Evolutionary conservation across 2,888 invertebrate species (phyloP).

Genomic region (Parnassius smintheus): DNA sequence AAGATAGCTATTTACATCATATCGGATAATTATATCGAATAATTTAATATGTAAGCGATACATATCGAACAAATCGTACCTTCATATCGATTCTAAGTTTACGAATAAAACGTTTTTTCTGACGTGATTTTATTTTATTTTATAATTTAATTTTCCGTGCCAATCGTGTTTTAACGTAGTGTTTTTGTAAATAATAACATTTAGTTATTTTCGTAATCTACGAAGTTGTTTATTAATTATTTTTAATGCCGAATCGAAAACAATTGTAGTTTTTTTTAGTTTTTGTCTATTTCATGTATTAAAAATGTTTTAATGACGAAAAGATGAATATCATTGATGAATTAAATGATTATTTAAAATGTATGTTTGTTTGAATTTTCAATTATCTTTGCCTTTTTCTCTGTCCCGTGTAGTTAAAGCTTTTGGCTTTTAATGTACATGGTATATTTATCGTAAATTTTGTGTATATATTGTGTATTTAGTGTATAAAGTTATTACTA

Average conservation of each 20-base stretch:
- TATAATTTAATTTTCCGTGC: slow-evolving; percentile 65
- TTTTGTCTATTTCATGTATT: slow-evolving; percentile 49
- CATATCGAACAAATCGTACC: slow-evolving; percentile 71
- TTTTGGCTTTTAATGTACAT: too few relatives aligned
- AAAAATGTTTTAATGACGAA: slow-evolving; percentile 51
- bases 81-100: slow-evolving; percentile 52
- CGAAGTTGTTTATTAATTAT: slow-evolving; percentile 22
- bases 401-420: not conserved
- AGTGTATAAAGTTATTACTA: too few relatives aligned
- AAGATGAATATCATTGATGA: slow-evolving; percentile 59
- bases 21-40: slow-evolving; percentile 43
- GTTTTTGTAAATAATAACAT: slow-evolving; percentile 48
- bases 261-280: slow-evolving; percentile 32
- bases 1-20: slow-evolving; percentile 44
- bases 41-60: slow-evolving; percentile 60
- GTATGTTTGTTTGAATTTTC: slow-evolving; percentile 25
- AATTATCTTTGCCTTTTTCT: slow-evolving; percentile 31
- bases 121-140: slow-evolving; percentile 35
- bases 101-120: slow-evolving; percentile 44
- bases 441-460: too few relatives aligned
- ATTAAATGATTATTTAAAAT: slow-evolving; percentile 65
- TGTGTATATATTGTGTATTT: too few relatives aligned
- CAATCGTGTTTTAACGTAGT: slow-evolving; percentile 52
- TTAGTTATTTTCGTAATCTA: slow-evolving; percentile 32
- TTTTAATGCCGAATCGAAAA: slow-evolving; percentile 26